Percentiles rank a stretch among this genome's conserved stretches.
phyloP scores from a whole-genome alignment of 1,140 invertebrate genomes.

The Philaenus spumarius region DNA sequence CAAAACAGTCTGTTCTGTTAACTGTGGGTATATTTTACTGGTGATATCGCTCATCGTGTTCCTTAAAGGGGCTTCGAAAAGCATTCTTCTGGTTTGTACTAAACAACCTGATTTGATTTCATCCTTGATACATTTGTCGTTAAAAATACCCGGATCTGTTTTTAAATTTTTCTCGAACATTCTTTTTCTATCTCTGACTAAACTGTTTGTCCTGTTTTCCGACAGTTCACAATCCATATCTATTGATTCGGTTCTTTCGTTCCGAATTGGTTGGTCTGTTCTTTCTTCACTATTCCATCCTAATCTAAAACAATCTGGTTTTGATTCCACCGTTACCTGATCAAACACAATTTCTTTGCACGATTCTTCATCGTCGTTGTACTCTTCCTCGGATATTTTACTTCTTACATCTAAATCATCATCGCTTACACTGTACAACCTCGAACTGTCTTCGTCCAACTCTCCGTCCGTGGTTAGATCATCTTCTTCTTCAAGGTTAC shows the following conservation, averaged over 20 bases:
- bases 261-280: neutral
- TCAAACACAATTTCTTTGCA: neutral
- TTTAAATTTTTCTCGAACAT: constrained; percentile 19
- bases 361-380: neutral
- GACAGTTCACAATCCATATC: no score
- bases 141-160: neutral
- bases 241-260: neutral
- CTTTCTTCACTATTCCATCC: neutral
- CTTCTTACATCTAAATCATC: neutral
- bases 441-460: neutral
- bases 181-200: constrained; percentile 24
- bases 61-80: constrained; percentile 20
- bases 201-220: constrained; percentile 15
- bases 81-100: constrained; percentile 23
- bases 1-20: neutral
- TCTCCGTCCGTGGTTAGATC: constrained; percentile 10
- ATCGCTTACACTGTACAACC: neutral
- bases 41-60: neutral
- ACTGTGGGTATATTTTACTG: neutral
- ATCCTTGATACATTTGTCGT: neutral
- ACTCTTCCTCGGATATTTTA: constrained; percentile 4
- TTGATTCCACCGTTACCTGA: neutral
- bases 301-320: neutral
- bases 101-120: constrained; percentile 1
- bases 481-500: constrained; percentile 11